Conservation (phyloP, 2,797 vertebrate genomes). For the Meda fulgida region DNA sequence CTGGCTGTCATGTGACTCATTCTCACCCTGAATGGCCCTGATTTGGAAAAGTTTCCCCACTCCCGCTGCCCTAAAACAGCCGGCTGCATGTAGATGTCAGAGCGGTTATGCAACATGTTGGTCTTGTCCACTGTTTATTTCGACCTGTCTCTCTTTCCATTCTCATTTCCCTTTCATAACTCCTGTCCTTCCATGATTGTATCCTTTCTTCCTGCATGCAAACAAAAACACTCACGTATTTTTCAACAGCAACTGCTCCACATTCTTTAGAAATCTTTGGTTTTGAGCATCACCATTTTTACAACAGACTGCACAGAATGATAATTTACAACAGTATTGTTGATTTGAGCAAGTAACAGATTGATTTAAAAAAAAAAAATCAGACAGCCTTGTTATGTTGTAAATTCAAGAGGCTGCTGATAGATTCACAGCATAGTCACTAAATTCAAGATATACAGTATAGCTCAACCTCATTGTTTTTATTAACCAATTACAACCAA, state of each 20-base stretch:
- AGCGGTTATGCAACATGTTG: slow-evolving; percentile 6
- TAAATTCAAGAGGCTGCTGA: neutral
- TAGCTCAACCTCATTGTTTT: neutral
- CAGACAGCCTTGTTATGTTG: neutral
- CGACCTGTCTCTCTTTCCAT: neutral
- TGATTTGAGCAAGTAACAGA: slow-evolving; percentile 10
- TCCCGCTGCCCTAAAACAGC: neutral
- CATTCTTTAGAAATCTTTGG: neutral
- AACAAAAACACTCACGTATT: neutral
- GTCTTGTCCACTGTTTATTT: neutral
- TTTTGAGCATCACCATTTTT: neutral
- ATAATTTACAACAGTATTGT: neutral
- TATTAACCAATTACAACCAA: neutral
- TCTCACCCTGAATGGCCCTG: slow-evolving; percentile 20
- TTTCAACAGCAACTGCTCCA: neutral
- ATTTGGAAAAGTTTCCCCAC: neutral
- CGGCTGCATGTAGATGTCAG: slow-evolving; percentile 11
- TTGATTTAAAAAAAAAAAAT: neutral
- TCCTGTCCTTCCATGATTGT: neutral
- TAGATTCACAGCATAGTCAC: neutral
- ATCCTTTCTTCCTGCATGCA: neutral
- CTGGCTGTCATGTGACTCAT: neutral
- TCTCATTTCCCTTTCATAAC: neutral
- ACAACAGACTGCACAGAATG: neutral
- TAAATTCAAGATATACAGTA: neutral